Conservation (phyloP, 2,113 vertebrate species). For the Crotalus viridis region DNA sequence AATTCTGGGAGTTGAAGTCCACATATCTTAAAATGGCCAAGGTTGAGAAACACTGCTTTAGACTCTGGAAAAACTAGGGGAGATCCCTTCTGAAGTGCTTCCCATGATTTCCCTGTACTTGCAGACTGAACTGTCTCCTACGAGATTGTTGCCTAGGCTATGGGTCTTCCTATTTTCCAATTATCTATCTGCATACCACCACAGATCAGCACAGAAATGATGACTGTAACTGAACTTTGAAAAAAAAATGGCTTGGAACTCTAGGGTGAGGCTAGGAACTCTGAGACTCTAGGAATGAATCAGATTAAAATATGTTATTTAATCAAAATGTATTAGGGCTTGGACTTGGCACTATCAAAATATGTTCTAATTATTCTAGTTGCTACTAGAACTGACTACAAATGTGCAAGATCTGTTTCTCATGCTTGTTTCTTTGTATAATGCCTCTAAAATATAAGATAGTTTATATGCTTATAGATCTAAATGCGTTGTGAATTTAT, state of each 20-base stretch:
- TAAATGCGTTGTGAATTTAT: slow-evolving; percentile 33
- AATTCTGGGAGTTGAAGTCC: no score
- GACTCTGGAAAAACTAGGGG: not conserved
- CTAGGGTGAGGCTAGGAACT: not conserved
- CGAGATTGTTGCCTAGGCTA: not conserved
- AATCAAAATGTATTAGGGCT: not conserved
- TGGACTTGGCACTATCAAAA: not conserved
- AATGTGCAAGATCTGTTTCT: not conserved
- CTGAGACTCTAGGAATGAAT: not conserved
- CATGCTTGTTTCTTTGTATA: not conserved
- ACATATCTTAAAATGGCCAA: no score
- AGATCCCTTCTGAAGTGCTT: not conserved
- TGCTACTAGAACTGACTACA: not conserved
- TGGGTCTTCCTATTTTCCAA: not conserved
- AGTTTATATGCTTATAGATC: not conserved
- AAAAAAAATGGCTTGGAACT: not conserved
- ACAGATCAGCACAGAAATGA: not conserved
- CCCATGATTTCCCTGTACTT: not conserved
- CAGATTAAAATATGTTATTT: not conserved
- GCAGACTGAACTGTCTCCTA: not conserved
- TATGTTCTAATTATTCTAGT: not conserved
- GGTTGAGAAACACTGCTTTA: not conserved
- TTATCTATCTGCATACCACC: not conserved
- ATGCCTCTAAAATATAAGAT: slow-evolving; percentile 2
- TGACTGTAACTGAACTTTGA: not conserved